Percentiles rank a stretch among this genome's conserved stretches.
These are phyloP conservation scores for Sympetrum striolatum DNA, from an alignment of 2,888 invertebrate genomes.

Conservation along the genomic window DNA sequence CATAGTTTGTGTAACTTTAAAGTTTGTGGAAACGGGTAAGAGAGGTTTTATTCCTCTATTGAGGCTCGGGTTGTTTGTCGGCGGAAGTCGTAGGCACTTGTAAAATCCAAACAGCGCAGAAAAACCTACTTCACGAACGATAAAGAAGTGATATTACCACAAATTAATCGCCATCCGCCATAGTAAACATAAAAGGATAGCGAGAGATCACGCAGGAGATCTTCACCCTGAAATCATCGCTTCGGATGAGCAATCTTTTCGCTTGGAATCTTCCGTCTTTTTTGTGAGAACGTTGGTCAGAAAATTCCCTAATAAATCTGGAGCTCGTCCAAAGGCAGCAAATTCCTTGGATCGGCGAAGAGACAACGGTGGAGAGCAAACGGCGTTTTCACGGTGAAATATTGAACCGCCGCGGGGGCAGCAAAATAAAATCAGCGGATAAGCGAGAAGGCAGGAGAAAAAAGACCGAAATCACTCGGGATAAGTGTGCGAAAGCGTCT, in stretches of 20 bases:
- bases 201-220: not conserved
- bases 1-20: too few species aligned
- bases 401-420: not conserved
- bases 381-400: not conserved
- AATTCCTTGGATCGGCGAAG: not conserved
- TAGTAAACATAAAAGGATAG: not conserved
- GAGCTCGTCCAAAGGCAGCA: conserved; percentile 15
- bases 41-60: too few species aligned
- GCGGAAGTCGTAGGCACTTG: too few species aligned
- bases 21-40: too few species aligned
- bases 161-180: not conserved
- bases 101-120: too few species aligned
- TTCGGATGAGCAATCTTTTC: not conserved
- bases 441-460: not conserved
- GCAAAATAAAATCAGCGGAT: not conserved
- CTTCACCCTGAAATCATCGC: not conserved
- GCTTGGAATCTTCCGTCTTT: not conserved
- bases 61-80: too few species aligned
- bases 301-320: conserved; percentile 12
- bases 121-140: too few species aligned
- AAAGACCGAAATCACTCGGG: not conserved
- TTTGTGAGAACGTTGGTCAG: not conserved
- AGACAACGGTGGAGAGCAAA: not conserved
- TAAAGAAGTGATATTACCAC: too few species aligned
- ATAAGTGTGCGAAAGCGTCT: not conserved